Evolutionary conservation across 2,888 invertebrate species (phyloP).

Genomic region (Imbricaverruca yamaguchii): DNA sequence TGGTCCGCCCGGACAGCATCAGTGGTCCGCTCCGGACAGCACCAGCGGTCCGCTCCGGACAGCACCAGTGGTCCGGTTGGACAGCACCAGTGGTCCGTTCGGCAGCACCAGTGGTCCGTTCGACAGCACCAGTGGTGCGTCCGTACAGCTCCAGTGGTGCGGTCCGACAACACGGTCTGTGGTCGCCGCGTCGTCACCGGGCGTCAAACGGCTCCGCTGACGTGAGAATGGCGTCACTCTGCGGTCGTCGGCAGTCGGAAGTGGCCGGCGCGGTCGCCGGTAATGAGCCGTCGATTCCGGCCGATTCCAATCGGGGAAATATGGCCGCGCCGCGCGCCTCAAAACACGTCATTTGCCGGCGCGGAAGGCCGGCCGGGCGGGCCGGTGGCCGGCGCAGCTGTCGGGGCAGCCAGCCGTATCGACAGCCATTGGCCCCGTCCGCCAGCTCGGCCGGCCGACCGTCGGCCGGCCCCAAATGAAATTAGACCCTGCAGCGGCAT

Average conservation of each 20-base stretch:
- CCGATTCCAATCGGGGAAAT: background rate
- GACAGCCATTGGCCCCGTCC: background rate
- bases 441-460: background rate
- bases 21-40: no score
- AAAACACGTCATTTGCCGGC: background rate
- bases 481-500: background rate
- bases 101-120: no score
- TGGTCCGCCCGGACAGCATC: no score
- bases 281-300: background rate
- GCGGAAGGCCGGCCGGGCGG: background rate
- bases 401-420: background rate
- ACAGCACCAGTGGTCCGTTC: no score
- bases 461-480: background rate
- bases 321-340: constrained; percentile 4
- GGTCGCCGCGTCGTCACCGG: background rate
- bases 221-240: background rate
- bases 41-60: no score
- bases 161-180: no score
- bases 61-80: no score
- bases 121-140: no score
- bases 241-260: constrained; percentile 16
- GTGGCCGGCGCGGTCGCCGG: background rate
- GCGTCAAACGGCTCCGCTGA: constrained; percentile 16
- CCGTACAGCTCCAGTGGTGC: no score
- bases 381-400: background rate